These are phyloP conservation scores for Empidonax traillii DNA, from an alignment of 2,113 vertebrate genomes.

Conservation along the genomic window DNA sequence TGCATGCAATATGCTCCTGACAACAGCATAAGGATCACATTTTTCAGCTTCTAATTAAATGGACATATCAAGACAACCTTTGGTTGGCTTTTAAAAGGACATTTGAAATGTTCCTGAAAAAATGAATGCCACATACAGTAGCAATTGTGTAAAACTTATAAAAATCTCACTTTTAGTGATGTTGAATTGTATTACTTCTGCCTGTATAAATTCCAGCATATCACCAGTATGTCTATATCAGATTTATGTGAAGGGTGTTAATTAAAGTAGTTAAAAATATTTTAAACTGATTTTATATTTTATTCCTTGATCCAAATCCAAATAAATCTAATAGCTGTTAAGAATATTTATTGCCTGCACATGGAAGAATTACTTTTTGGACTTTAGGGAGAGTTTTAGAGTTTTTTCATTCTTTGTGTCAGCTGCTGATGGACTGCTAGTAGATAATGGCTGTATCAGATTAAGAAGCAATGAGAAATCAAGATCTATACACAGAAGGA, in stretches of 20 bases:
- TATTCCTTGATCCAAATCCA: background rate
- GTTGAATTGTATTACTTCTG: background rate
- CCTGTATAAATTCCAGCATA: background rate
- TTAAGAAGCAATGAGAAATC: background rate
- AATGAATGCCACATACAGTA: background rate
- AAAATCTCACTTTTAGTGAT: background rate
- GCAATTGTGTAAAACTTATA: background rate
- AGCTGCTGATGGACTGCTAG: background rate
- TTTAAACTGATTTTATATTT: background rate
- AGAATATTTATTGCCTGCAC: background rate
- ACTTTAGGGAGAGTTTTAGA: background rate
- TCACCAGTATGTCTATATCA: background rate
- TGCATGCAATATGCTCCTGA: background rate
- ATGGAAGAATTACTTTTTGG: background rate
- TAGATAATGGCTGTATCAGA: background rate
- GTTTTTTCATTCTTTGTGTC: background rate
- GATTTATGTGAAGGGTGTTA: background rate
- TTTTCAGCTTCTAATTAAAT: constrained; percentile 49
- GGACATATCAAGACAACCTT: background rate
- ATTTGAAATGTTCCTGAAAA: background rate
- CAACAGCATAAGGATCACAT: background rate
- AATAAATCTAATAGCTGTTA: background rate
- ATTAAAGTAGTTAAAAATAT: background rate
- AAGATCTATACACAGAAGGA: background rate
- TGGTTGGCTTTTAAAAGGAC: background rate